Percentiles rank a stretch among this genome's conserved stretches.
phyloP scores from a whole-genome alignment of 2,113 vertebrate species.

The Aptenodytes patagonicus region DNA sequence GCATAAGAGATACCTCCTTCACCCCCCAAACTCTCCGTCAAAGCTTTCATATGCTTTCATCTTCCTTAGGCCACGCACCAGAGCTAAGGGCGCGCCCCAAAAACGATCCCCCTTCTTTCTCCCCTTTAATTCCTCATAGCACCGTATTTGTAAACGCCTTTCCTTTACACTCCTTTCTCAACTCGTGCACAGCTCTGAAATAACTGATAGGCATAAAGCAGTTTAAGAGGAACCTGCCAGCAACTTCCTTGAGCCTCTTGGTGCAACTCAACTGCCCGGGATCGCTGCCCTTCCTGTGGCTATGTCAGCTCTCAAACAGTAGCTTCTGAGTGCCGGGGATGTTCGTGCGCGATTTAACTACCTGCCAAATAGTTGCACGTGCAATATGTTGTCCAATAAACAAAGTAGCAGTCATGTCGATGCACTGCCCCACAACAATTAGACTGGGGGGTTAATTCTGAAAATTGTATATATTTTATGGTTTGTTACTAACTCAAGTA shows the following conservation, averaged over 20 bases:
- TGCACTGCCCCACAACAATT: neutral
- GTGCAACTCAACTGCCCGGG: fast-evolving
- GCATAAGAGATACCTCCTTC: fast-evolving
- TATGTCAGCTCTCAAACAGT: neutral
- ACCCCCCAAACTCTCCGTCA: no score
- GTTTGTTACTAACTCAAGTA: neutral
- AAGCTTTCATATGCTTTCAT: neutral
- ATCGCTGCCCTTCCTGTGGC: neutral
- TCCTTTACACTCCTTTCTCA: neutral
- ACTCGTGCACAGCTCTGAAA: neutral
- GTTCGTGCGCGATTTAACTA: neutral
- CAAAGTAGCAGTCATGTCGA: no score
- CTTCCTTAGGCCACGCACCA: neutral
- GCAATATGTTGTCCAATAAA: no score
- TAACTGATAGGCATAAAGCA: fast-evolving
- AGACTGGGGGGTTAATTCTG: neutral
- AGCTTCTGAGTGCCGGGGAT: neutral
- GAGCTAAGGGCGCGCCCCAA: neutral
- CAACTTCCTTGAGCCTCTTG: neutral
- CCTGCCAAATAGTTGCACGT: fast-evolving
- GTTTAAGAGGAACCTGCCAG: neutral
- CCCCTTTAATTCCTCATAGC: neutral
- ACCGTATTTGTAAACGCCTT: neutral
- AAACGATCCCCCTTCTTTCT: neutral
- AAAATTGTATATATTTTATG: neutral